These are phyloP conservation scores for Achroia grisella DNA, from an alignment of 1,140 invertebrate genomes.

Conservation along the genomic window DNA sequence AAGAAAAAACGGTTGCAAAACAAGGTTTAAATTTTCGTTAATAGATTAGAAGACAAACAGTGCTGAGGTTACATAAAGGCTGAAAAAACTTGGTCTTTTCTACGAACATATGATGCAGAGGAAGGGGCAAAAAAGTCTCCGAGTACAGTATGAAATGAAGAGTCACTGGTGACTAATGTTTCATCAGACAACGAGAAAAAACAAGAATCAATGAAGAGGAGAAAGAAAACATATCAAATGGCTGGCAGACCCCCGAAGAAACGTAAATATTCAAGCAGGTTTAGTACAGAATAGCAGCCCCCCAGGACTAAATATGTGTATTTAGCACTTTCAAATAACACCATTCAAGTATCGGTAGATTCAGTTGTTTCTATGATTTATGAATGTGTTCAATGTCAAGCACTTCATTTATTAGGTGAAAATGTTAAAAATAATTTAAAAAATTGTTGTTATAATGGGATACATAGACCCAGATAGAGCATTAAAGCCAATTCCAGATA, in stretches of 20 bases:
- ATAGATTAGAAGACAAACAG: background rate
- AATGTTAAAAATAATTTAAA: conserved; percentile 22
- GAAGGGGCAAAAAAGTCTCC: background rate
- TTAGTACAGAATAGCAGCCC: conserved; percentile 17
- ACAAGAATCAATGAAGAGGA: conserved; percentile 19
- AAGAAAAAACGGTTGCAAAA: background rate
- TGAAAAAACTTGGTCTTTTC: background rate
- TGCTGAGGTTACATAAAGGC: background rate
- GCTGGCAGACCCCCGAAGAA: conserved; percentile 19
- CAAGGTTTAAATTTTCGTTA: background rate
- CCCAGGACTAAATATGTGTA: conserved; percentile 21
- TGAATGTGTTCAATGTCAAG: conserved; percentile 20
- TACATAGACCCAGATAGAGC: conserved; percentile 18
- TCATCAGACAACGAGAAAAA: conserved; percentile 10
- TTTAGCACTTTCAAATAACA: conserved; percentile 25
- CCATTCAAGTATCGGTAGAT: conserved; percentile 18
- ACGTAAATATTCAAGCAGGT: conserved; percentile 25
- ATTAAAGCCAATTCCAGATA: too few species aligned
- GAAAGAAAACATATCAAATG: conserved; percentile 19
- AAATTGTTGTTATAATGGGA: conserved; percentile 26
- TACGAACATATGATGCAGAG: background rate
- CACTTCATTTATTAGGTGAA: conserved; percentile 23
- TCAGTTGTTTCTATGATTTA: conserved; percentile 25
- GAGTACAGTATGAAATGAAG: too few species aligned
- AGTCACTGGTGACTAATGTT: too few species aligned